Conservation (phyloP, 1,140 invertebrate species). For the Dinoponera quadriceps region DNA sequence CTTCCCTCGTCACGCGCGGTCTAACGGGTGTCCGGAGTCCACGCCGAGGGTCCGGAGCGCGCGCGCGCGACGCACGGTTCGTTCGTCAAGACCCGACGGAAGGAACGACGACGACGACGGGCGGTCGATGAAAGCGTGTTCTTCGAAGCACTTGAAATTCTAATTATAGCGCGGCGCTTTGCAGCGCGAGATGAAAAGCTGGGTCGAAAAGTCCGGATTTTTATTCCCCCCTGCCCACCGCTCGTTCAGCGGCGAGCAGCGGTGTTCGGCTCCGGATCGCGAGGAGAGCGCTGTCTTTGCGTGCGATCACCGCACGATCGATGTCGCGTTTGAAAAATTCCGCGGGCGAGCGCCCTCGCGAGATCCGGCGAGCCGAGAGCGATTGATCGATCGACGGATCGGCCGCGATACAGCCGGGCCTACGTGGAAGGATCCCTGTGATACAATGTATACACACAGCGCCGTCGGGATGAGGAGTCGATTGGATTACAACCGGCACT, state of each 20-base stretch:
- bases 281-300: too few species aligned
- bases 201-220: constrained; percentile 1
- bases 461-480: neutral
- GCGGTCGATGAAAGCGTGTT: constrained; percentile 22
- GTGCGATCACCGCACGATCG: too few species aligned
- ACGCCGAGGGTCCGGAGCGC: constrained; percentile 22
- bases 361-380: too few species aligned
- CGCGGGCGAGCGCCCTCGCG: too few species aligned
- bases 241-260: too few species aligned
- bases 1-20: constrained; percentile 67
- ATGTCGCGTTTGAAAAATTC: too few species aligned
- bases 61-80: neutral
- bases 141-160: constrained; percentile 27
- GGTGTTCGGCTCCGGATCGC: too few species aligned
- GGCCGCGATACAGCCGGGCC: too few species aligned
- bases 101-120: neutral
- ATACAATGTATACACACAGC: too few species aligned
- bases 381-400: too few species aligned
- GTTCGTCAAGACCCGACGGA: constrained; percentile 4
- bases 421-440: too few species aligned
- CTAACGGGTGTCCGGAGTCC: constrained; percentile 74
- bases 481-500: neutral
- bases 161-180: constrained; percentile 45
- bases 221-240: neutral
- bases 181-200: constrained; percentile 30